Base-by-base conservation (phyloP, 35 echinoderm and acorn worm species). In the Acanthaster planci region DNA sequence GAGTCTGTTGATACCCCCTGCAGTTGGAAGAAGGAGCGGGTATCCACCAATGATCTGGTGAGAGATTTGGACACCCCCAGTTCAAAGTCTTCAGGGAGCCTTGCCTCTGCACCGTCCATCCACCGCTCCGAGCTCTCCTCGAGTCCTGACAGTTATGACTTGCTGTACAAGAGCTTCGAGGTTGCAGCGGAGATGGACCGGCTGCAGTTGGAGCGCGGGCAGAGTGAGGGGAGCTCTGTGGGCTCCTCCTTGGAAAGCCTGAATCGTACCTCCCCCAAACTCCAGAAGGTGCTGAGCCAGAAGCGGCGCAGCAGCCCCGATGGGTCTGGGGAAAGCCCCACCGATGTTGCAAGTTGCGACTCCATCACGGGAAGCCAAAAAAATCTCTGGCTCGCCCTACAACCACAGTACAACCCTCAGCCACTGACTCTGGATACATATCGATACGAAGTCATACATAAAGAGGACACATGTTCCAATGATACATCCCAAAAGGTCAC, bases 161-260 rank as follows among this genome's bases (percentile, higher is more conserved):
- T 97, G 87, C 87, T 97, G 15, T 97, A 97, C 80, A 92, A 60
- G 77, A 97, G 90, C 78, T 97, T 97, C 92, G 94, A 97, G 80
- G 87, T 90, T 38, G 94, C 94, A 2, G 40, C 84, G 12, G 86
- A 80, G 56, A 86, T 97, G 51, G 94, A 97, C 53, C 86, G 86
- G 54, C 87, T 93, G 44, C 80, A 92, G 51, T 39, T 77, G 21
- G 64, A 89, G 47, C 78, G 78, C 18, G 81, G 89, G 39, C 76
- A 78, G 29, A 78, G 58, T 31, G 84, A 86, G 17, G 80, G 81
- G 19, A 17, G 77, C 39, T 82, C 86, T 37, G 53, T 32, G 12
- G 60, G 76, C 31, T 64, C 84, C 17, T 78, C 60, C n/a, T 52
- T 89, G 40, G 87, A 89, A 31, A 89, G 72, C n/a, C 80, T 84